Evolutionary conservation across 2,797 vertebrate species (phyloP), one percentile per base, ranked within the genome.

Genomic region (Paguma larvata): DNA sequence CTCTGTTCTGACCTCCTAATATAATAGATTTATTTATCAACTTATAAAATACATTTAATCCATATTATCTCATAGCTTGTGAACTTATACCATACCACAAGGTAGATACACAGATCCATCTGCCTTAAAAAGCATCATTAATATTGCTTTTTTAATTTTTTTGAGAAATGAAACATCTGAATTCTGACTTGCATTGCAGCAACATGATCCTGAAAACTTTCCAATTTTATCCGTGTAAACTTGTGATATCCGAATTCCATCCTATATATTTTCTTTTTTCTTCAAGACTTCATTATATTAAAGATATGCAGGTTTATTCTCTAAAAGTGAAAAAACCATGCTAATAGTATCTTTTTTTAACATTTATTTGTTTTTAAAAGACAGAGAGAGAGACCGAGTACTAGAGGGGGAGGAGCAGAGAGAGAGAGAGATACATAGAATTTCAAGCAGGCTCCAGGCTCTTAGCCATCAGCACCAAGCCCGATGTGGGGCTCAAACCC

Each of bases 261-360:
- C 23, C 1, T 56, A 14, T 77, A 7, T 77, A 89, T 94, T 93
- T 85, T 93, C 30, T 51, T 73, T 73, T 32, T 92, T 85, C 32
- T 94, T 44, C 86, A 91, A 85, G 89, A 96, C 72, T 59, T 98
- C 51, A 92, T 97, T 16, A 96, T 93, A 79, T 75, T 90, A 97
- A 97, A 88, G 38, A 97, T 59, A 32, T 56, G 79, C 27, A 78
- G 41, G 19, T 94, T 96, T 96, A n/a, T 94, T 98, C 82, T 97
- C 70, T 95, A 77, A 93, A 97, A 96, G 32, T 97, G 62, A 98
- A 84, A 90, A 19, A 96, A 62, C 32, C 15, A n/a, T 62, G 89
- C 95, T 97, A 97, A 84, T 98, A 97, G 77, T 97, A 95, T 97
- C 23, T 38, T 38, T 38, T 38, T 38, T 38, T 38, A 38, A 38